Base-by-base conservation (phyloP, 2,797 vertebrate species). In the Enteromius radiatus region DNA sequence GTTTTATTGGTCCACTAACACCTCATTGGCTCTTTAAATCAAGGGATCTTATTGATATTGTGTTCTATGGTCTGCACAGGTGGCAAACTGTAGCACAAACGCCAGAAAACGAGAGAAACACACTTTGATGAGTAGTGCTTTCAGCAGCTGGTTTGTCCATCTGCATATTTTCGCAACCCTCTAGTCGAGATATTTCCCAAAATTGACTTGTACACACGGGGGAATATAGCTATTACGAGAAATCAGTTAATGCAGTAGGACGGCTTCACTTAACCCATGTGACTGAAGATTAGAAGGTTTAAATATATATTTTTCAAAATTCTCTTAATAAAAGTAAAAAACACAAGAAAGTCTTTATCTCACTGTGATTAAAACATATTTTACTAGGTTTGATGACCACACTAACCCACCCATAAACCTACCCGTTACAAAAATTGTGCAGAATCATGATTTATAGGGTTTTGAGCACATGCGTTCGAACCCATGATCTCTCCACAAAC, bases 11-110 rank as follows among this genome's bases (percentile, higher is more conserved):
- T n/a, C 23, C 76, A 49, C 88, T 84, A 87, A 89, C 90, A 89
- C 89, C 89, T 91, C 83, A 21, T 75, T 10, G 43, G 79, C 52
- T 78, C 45, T 31, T 86, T 90, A 89, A 92, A 90, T 92, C 88
- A 91, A 78, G 73, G 6, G 10, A 77, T 88, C 47, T 84, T 75
- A 28, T 81, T 84, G 88, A 69, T 85, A 77, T 64, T 77, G 75
- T 88, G 84, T 78, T 64, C 81, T 86, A 76, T 1, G 14, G 28
- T 10, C 36, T 59, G 49, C 23, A 59, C 64, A 71, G 47, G 73
- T 71, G 74, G 67, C 67, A 73, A 52, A 56, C 64, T 64, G 47
- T 23, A 36, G 28, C n/a, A 56, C 38, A 36, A 52, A 63, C 1
- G n/a, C 61, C 82, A 80, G 49, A 61, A 79, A 69, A 11, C 78